These are phyloP conservation scores for Cryptoblepharus egeriae DNA, from an alignment of 2,797 vertebrate genomes.

Conservation along the genomic window DNA sequence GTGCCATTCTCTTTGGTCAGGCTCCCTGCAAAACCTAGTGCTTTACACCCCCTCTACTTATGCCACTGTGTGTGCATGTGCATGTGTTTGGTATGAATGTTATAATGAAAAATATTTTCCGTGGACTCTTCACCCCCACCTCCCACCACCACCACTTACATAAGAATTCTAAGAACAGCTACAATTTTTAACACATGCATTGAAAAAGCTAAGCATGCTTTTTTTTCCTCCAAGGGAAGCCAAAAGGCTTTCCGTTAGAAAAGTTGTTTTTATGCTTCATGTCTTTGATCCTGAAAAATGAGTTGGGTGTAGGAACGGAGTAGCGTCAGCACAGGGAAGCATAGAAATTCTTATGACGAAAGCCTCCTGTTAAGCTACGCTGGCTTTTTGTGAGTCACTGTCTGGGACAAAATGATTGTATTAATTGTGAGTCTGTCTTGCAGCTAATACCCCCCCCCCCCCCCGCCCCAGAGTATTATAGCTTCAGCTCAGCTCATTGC, in stretches of 20 bases:
- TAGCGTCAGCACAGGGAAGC: conserved; percentile 42
- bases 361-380: conserved; percentile 1
- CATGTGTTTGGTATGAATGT: not conserved
- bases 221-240: conserved; percentile 26
- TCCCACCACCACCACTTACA: not conserved
- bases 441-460: not conserved
- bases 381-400: conserved; percentile 47
- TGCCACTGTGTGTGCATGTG: not conserved
- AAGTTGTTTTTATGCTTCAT: conserved; percentile 48
- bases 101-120: not conserved
- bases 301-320: conserved; percentile 27
- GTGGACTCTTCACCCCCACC: too few species aligned
- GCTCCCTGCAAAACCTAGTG: too few species aligned
- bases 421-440: not conserved
- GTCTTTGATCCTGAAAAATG: conserved; percentile 49
- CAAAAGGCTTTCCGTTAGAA: not conserved
- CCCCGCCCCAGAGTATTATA: not conserved
- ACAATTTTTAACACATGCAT: conserved; percentile 1
- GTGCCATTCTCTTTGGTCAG: too few species aligned
- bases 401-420: not conserved
- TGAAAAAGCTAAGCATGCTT: conserved; percentile 7
- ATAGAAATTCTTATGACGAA: conserved; percentile 47
- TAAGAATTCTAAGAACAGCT: not conserved
- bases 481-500: not conserved
- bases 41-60: too few species aligned